Conservation (phyloP, 1,140 invertebrate genomes). For the Planococcus citri region DNA sequence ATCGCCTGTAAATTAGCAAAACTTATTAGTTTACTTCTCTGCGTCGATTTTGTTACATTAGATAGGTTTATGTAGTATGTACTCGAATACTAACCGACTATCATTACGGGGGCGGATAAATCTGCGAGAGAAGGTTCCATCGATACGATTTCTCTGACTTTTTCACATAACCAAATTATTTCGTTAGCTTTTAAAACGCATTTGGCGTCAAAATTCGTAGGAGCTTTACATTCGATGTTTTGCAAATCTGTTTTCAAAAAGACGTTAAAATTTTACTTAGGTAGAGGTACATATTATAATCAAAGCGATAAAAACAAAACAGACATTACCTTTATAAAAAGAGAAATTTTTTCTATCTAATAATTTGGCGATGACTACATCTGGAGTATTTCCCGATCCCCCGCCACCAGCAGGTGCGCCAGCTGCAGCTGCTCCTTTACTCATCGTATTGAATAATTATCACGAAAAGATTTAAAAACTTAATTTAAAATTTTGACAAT, state of each 20-base stretch:
- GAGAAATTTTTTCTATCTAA: conserved; percentile 10
- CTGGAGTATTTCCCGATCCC: neutral
- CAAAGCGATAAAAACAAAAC: no score
- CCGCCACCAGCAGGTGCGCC: neutral
- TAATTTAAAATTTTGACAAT: no score
- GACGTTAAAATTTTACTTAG: neutral
- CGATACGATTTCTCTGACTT: neutral
- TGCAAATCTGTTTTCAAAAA: conserved; percentile 1
- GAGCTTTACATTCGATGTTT: conserved; percentile 6
- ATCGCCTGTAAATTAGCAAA: conserved; percentile 55
- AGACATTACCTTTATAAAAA: conserved; percentile 9
- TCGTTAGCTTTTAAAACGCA: neutral
- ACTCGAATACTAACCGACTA: neutral
- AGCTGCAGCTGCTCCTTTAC: no score
- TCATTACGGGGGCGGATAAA: neutral
- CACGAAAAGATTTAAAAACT: no score
- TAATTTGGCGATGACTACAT: conserved; percentile 1
- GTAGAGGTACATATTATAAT: no score
- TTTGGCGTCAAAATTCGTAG: neutral
- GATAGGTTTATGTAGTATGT: no score
- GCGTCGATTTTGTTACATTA: no score
- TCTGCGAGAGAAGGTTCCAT: neutral
- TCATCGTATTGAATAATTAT: no score
- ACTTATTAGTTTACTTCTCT: neutral
- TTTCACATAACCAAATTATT: neutral